Percentiles rank a stretch among this genome's conserved stretches.
phyloP scores from a whole-genome alignment of 2,888 invertebrate genomes.

The Corythucha ciliata region DNA sequence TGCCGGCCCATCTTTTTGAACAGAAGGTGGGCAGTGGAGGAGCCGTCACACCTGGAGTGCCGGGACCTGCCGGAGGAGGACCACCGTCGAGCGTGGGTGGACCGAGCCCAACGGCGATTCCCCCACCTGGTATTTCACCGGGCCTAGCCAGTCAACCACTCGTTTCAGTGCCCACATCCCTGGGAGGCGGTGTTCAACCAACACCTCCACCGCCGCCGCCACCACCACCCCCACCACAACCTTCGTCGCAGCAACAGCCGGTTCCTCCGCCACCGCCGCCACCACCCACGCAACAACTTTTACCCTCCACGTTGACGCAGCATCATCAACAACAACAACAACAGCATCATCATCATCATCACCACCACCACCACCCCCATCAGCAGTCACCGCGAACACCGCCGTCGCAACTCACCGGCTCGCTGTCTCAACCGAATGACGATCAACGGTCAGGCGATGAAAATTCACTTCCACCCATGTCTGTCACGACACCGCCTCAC shows the following conservation, averaged over 20 bases:
- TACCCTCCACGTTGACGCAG: constrained; percentile 1
- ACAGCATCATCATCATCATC: constrained; percentile 33
- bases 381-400: constrained; percentile 33
- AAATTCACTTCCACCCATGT: too few relatives aligned
- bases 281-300: constrained; percentile 33
- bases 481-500: constrained; percentile 36
- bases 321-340: constrained; percentile 31
- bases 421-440: constrained; percentile 38
- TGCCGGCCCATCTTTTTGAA: constrained; percentile 51
- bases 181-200: constrained; percentile 28
- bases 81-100: constrained; percentile 12
- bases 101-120: background rate
- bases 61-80: constrained; percentile 14
- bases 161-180: constrained; percentile 19
- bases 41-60: constrained; percentile 9
- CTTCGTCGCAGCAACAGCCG: constrained; percentile 18
- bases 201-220: constrained; percentile 28
- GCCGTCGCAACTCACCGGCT: constrained; percentile 36
- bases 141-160: too few relatives aligned
- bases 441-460: background rate
- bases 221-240: constrained; percentile 25
- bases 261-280: constrained; percentile 31
- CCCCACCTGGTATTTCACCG: constrained; percentile 27
- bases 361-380: constrained; percentile 31
- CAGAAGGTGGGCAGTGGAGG: constrained; percentile 26